These are phyloP conservation scores for Antheraea assamensis DNA, from an alignment of 2,888 invertebrate species.

Conservation along the genomic window DNA sequence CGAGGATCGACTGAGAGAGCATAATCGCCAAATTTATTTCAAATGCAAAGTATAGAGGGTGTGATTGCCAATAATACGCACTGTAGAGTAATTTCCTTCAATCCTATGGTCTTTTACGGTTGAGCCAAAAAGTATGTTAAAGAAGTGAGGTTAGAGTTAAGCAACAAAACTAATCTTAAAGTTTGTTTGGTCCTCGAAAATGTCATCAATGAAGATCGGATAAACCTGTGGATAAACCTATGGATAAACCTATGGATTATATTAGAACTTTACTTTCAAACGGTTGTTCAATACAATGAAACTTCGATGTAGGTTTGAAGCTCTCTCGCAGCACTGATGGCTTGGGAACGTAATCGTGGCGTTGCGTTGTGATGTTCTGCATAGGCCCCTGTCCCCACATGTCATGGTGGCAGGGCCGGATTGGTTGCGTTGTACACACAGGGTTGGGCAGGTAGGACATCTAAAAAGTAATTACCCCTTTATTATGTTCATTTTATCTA, in stretches of 20 bases:
- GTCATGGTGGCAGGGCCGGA: conserved; percentile 85
- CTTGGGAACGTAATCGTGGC: conserved; percentile 88
- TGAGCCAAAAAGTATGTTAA: too few relatives aligned
- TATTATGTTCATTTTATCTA: background rate
- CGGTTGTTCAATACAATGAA: conserved; percentile 63
- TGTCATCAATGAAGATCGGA: background rate
- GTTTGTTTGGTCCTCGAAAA: background rate
- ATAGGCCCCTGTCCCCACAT: conserved; percentile 85
- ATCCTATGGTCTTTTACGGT: too few relatives aligned
- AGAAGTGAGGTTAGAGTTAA: background rate
- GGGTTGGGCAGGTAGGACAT: conserved; percentile 83
- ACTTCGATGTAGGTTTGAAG: conserved; percentile 65
- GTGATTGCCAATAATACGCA: too few relatives aligned
- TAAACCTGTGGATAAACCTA: too few relatives aligned
- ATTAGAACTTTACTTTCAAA: conserved; percentile 62
- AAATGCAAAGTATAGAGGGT: too few relatives aligned
- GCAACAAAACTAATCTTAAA: background rate
- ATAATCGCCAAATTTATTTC: too few relatives aligned
- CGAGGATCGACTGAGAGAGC: too few relatives aligned
- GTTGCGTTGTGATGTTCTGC: conserved; percentile 88
- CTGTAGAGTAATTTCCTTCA: too few relatives aligned
- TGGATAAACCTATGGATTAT: background rate
- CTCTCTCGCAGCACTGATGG: conserved; percentile 75
- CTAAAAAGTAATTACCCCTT: conserved; percentile 43
- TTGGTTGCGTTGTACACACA: conserved; percentile 80